A percentile compares a stretch with the other conserved stretches of the same genome.
Evolutionary conservation across 2,888 invertebrate genomes (phyloP).

Genomic region (Drosophila neonasuta): DNA sequence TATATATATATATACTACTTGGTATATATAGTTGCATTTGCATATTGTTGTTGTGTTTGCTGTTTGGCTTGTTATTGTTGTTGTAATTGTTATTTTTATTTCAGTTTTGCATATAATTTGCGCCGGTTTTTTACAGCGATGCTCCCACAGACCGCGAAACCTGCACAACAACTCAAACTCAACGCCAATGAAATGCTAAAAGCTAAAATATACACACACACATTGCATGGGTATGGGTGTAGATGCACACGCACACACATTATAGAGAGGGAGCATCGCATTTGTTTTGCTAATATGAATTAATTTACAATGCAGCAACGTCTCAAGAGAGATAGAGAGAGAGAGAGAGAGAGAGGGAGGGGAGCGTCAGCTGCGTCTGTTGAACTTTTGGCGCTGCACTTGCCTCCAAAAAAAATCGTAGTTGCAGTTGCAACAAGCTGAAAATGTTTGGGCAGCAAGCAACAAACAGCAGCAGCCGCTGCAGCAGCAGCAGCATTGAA

Average conservation of each 20-base stretch:
- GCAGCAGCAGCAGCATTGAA: conserved; percentile 53
- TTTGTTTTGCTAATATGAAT: conserved; percentile 75
- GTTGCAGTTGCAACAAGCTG: conserved; percentile 31
- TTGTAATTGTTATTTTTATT: conserved; percentile 33
- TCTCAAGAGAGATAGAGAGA: conserved; percentile 36
- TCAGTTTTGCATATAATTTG: conserved; percentile 67
- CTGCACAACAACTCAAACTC: conserved; percentile 70
- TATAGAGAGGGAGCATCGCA: conserved; percentile 41
- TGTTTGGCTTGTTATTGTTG: conserved; percentile 28
- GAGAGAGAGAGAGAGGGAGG: conserved; percentile 1
- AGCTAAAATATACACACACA: conserved; percentile 51
- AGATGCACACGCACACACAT: conserved; percentile 10
- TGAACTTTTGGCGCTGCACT: conserved; percentile 71
- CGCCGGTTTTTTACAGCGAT: conserved; percentile 70
- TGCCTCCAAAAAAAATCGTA: conserved; percentile 35
- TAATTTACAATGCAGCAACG: conserved; percentile 72
- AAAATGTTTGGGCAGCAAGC: conserved; percentile 55
- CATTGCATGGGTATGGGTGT: conserved; percentile 21
- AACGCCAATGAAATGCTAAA: conserved; percentile 73
- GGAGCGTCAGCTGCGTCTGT: conserved; percentile 52
- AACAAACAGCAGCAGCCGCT: conserved; percentile 38
- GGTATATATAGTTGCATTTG: conserved; percentile 37
- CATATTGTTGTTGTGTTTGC: conserved; percentile 33
- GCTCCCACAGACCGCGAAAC: conserved; percentile 74
- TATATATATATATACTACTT: conserved; percentile 10